Conservation (phyloP, 2,797 vertebrate species). For the Halcyon smyrnensis region DNA sequence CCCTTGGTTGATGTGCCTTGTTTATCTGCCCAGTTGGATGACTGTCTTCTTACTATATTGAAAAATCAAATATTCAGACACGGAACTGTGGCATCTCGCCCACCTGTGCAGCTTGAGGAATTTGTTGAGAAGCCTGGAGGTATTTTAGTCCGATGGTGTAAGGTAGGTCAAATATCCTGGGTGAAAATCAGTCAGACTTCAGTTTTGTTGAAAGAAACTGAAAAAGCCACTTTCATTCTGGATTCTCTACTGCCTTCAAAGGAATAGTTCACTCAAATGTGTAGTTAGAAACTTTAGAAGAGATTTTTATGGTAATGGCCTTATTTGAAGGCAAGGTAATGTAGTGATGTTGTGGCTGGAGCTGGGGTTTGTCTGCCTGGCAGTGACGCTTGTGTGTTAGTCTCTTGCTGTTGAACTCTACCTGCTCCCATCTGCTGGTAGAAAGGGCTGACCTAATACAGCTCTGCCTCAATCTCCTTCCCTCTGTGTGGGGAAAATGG, state of each 20-base stretch:
- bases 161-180: conserved; percentile 79
- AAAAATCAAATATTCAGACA: conserved; percentile 87
- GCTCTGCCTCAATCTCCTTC: not conserved
- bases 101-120: conserved; percentile 94
- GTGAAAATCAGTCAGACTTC: not conserved
- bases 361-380: not conserved
- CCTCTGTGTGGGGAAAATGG: not conserved
- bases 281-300: not conserved
- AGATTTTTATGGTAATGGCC: not conserved
- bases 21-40: conserved; percentile 94
- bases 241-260: not conserved
- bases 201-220: not conserved
- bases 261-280: not conserved
- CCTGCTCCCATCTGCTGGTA: not conserved
- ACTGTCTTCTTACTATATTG: conserved; percentile 87
- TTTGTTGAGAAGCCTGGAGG: conserved; percentile 93
- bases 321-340: not conserved
- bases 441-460: not conserved
- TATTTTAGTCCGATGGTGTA: conserved; percentile 94
- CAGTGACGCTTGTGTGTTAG: not conserved
- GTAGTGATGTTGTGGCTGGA: not conserved
- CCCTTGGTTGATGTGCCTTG: conserved; percentile 93
- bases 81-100: conserved; percentile 90
- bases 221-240: not conserved
- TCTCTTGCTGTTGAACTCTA: not conserved